These are phyloP conservation scores for Meriones unguiculatus DNA, from an alignment of 2,113 vertebrate species.

Conservation along the genomic window DNA sequence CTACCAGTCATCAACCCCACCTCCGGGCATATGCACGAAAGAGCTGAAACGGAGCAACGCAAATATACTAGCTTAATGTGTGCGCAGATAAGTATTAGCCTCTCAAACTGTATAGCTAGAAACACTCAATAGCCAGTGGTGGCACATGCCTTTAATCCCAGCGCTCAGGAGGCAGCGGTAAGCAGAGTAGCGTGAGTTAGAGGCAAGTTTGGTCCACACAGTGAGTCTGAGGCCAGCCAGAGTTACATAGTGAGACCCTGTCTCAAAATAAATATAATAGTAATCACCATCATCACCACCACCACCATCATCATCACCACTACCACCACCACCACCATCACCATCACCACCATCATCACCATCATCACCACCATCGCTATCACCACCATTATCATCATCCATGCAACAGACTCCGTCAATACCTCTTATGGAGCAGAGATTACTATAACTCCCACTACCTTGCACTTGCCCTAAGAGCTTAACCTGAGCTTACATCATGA, in stretches of 20 bases:
- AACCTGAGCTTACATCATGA: neutral
- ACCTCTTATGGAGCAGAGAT: neutral
- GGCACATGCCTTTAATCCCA: neutral
- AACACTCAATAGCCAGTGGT: neutral
- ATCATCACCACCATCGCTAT: neutral
- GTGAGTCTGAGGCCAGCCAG: neutral
- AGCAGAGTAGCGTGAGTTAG: neutral
- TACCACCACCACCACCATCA: too few relatives aligned
- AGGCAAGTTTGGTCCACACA: neutral
- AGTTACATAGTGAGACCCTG: neutral
- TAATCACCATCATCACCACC: too few relatives aligned
- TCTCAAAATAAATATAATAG: neutral
- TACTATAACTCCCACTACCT: neutral
- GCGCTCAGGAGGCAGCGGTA: neutral
- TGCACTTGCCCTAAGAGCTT: neutral
- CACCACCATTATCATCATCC: neutral
- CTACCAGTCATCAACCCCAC: neutral
- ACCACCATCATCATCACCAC: too few relatives aligned
- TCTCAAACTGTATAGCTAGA: neutral
- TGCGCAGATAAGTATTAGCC: neutral
- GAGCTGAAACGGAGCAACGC: neutral
- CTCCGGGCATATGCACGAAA: neutral
- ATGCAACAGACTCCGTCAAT: neutral
- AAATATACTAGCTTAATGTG: neutral
- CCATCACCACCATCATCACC: too few relatives aligned